These are phyloP conservation scores for Cyprinodon variegatus DNA, from an alignment of 2,113 vertebrate species.

Conservation along the genomic window DNA sequence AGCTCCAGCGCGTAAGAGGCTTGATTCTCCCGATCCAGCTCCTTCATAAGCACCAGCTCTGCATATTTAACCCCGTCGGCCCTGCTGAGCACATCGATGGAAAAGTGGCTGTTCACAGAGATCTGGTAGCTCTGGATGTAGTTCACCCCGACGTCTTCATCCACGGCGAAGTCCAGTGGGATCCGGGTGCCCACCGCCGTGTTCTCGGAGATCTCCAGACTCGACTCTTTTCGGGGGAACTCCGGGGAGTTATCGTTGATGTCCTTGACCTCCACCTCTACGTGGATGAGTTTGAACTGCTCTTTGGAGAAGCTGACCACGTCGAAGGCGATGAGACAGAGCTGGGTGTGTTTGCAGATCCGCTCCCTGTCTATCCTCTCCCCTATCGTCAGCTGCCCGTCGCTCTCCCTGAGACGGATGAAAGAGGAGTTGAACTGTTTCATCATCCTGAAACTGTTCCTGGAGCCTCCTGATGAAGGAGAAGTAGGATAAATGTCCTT, in stretches of 20 bases:
- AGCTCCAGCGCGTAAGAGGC: conserved; percentile 88
- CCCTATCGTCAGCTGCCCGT: conserved; percentile 92
- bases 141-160: conserved; percentile 91
- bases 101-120: conserved; percentile 92
- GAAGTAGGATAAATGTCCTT: conserved; percentile 86
- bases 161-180: conserved; percentile 89
- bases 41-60: conserved; percentile 92
- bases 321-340: conserved; percentile 92
- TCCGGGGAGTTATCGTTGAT: conserved; percentile 94
- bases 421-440: conserved; percentile 95
- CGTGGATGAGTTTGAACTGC: conserved; percentile 92
- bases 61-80: conserved; percentile 94
- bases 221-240: conserved; percentile 87
- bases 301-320: conserved; percentile 94
- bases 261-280: conserved; percentile 97
- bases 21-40: conserved; percentile 92
- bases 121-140: conserved; percentile 94
- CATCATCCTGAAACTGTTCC: conserved; percentile 93
- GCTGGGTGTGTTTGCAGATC: conserved; percentile 85
- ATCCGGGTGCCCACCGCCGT: conserved; percentile 90
- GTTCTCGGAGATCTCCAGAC: conserved; percentile 93
- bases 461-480: conserved; percentile 72
- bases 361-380: conserved; percentile 92
- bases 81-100: conserved; percentile 90
- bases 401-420: conserved; percentile 88